phyloP scores from a whole-genome alignment of 2,888 invertebrate genomes.

The Andrena hattorfiana region DNA sequence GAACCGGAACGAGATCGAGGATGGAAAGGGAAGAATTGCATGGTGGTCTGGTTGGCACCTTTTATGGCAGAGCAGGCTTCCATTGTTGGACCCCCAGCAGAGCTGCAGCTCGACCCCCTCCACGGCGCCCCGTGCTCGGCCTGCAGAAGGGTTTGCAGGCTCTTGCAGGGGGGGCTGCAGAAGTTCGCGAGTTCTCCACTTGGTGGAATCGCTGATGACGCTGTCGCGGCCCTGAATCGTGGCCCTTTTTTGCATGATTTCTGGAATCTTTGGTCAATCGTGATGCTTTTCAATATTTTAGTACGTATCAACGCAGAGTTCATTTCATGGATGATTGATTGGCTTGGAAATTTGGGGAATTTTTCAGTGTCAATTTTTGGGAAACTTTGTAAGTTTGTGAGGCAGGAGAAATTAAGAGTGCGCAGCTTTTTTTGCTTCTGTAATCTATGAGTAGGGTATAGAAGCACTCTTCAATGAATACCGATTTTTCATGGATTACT shows the following conservation, averaged over 20 bases:
- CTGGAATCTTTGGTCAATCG: not conserved
- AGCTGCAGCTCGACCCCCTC: constrained; percentile 76
- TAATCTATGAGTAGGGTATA: no score
- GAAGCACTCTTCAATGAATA: no score
- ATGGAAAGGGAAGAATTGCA: constrained; percentile 49
- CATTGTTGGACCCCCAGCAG: constrained; percentile 83
- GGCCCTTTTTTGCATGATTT: not conserved
- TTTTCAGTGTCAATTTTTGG: no score
- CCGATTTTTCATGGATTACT: not conserved
- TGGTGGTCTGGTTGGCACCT: constrained; percentile 59
- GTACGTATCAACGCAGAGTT: not conserved
- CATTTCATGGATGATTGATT: no score
- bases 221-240: not conserved
- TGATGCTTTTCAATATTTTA: not conserved
- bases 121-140: constrained; percentile 57
- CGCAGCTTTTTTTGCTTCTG: no score
- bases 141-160: constrained; percentile 72
- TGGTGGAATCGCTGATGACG: constrained; percentile 13
- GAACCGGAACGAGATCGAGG: constrained; percentile 66
- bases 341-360: no score
- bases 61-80: constrained; percentile 73
- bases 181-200: constrained; percentile 51
- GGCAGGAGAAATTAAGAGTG: no score
- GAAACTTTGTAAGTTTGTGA: no score
- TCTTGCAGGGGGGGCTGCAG: constrained; percentile 71